Evolutionary conservation across 2,797 vertebrate genomes (phyloP).

Genomic region (Ciconia nigra): DNA sequence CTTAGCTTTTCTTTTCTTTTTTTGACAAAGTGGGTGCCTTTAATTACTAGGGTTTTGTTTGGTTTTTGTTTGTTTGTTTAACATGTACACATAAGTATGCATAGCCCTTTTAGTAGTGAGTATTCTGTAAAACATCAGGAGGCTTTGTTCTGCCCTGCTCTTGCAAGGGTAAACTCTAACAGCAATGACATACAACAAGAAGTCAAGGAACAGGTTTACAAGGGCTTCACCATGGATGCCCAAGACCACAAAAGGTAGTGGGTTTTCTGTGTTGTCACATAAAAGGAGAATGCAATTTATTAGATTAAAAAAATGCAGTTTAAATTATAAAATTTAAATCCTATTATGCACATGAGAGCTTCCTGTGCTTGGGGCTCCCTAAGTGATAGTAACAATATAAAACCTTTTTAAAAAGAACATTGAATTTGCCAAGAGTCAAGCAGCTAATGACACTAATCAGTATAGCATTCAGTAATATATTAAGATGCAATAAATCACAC

Average conservation of each 20-base stretch:
- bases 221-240: neutral
- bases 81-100: neutral
- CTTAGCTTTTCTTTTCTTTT: neutral
- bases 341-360: neutral
- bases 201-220: neutral
- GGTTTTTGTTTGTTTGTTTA: neutral
- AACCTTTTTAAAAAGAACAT: neutral
- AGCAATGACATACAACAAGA: neutral
- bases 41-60: neutral
- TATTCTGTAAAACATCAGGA: neutral
- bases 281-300: neutral
- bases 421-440: neutral
- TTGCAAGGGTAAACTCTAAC: neutral
- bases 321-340: neutral
- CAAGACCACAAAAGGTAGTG: neutral
- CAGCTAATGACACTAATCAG: neutral
- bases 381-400: neutral
- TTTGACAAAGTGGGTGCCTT: neutral
- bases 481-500: neutral
- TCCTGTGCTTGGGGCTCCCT: neutral
- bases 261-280: neutral
- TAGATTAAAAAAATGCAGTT: neutral
- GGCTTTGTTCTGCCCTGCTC: neutral
- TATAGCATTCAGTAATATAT: neutral
- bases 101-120: neutral